Evolutionary conservation across 2,113 vertebrate genomes (phyloP), one percentile per base, ranked within the genome.

Genomic region (Phrynosoma blainvillii): DNA sequence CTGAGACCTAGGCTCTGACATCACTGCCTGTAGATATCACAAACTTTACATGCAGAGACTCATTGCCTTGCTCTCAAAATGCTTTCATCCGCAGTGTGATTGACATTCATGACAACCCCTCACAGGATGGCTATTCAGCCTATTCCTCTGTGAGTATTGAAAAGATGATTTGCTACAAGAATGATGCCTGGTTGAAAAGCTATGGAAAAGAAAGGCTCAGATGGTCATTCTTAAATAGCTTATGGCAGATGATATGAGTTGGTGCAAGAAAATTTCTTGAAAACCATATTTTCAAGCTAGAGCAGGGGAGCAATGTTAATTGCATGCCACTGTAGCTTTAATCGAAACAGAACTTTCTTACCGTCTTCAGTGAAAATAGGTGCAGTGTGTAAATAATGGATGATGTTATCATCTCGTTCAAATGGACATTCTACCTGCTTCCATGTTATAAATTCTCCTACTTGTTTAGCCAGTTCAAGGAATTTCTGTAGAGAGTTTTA

Each of bases 351-450:
- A 2, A 40, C 25, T 42, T 54, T 68, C 96, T 97, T 95, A 97
- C 97, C 97, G 30, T 97, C 97, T 90, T 98, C 97, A 16, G 96
- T 97, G 92, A 97, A 97, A 95, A 97, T 94, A 56, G 96, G 97
- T 30, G 97, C 96, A 0, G 96, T 97, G 68, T 96, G 96, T 92
- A 97, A 95, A 95, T 97, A 97, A 88, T 97, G 96, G 88, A 96
- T 97, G 90, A 97, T 96, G 92, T 95, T 97, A 20, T 95, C 92
- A 36, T 97, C 97, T 92, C 95, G 96, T 70, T 97, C 95, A 36
- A 97, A 98, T n/a, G 97, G 97, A 94, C 97, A 97, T 83, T 97
- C 96, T 89, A 97, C 97, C 94, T 97, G 96, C 80, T 97, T 97
- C 97, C 97, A 97, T 1, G 96, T 97, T 95, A 97, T 97, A 91